Conservation (phyloP, 2,888 invertebrate species). For the Ochropleura plecta region DNA sequence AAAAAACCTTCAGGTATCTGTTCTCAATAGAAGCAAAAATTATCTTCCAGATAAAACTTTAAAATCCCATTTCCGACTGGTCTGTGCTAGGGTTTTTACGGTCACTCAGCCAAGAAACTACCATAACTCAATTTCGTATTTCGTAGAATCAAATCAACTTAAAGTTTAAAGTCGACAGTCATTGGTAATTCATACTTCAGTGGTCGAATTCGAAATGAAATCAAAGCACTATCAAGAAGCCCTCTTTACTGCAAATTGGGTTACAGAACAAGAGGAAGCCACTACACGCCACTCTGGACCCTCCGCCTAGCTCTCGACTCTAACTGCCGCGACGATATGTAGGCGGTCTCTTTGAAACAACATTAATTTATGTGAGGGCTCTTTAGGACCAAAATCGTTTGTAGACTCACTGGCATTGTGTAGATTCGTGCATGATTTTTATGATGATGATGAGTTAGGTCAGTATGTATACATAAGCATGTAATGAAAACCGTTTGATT, state of each 20-base stretch:
- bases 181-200: conserved; percentile 40
- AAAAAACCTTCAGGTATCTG: neutral
- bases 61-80: conserved; percentile 15
- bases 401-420: conserved; percentile 35
- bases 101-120: neutral
- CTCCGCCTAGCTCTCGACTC: conserved; percentile 62
- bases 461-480: conserved; percentile 2
- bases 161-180: conserved; percentile 25
- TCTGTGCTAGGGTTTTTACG: neutral
- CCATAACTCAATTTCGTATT: conserved; percentile 36
- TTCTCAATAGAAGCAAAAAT: no score
- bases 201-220: conserved; percentile 72
- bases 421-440: conserved; percentile 18
- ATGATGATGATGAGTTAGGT: no score
- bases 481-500: conserved; percentile 48
- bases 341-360: conserved; percentile 63
- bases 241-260: conserved; percentile 79
- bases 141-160: conserved; percentile 25
- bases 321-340: conserved; percentile 63
- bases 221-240: conserved; percentile 76
- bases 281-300: conserved; percentile 69
- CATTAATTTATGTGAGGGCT: conserved; percentile 66
- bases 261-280: conserved; percentile 75
- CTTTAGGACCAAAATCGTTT: conserved; percentile 51
- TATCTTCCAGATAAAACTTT: neutral